phyloP scores from a whole-genome alignment of 2,113 vertebrate species.

The Bungarus multicinctus region DNA sequence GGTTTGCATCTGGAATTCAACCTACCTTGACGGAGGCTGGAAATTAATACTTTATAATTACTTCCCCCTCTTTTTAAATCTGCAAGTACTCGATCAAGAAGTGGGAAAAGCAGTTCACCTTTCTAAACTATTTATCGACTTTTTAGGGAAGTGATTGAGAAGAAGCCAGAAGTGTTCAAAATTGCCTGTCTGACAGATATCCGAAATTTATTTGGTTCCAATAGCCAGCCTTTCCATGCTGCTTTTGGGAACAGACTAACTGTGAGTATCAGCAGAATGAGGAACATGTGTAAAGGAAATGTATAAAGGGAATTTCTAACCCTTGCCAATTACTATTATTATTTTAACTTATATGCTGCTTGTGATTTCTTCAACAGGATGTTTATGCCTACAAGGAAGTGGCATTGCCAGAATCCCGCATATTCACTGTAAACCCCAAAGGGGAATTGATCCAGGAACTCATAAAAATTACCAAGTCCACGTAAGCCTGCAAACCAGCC shows the following conservation, averaged over 20 bases:
- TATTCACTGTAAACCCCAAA: constrained; percentile 91
- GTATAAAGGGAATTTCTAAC: neutral
- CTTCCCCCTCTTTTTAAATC: neutral
- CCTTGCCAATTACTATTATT: neutral
- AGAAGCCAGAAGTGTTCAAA: constrained; percentile 93
- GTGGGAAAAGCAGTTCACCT: neutral
- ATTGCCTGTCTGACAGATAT: constrained; percentile 88
- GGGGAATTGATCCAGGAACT: constrained; percentile 90
- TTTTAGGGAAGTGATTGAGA: constrained; percentile 91
- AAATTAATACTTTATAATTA: neutral
- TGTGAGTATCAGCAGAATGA: constrained; percentile 65
- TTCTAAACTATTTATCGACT: neutral
- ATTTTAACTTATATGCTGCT: neutral
- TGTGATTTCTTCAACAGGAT: constrained; percentile 58
- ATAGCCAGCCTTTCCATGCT: constrained; percentile 80
- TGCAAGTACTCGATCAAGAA: neutral
- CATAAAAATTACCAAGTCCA: constrained; percentile 83
- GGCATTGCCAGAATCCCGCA: constrained; percentile 77
- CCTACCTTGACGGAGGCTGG: neutral
- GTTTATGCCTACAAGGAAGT: constrained; percentile 86
- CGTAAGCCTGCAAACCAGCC: constrained; percentile 67
- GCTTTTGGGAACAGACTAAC: constrained; percentile 91
- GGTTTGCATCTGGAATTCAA: neutral
- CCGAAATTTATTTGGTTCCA: constrained; percentile 79
- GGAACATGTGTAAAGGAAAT: neutral